Conservation (phyloP, 2,888 invertebrate genomes). For the Blera fallax region DNA sequence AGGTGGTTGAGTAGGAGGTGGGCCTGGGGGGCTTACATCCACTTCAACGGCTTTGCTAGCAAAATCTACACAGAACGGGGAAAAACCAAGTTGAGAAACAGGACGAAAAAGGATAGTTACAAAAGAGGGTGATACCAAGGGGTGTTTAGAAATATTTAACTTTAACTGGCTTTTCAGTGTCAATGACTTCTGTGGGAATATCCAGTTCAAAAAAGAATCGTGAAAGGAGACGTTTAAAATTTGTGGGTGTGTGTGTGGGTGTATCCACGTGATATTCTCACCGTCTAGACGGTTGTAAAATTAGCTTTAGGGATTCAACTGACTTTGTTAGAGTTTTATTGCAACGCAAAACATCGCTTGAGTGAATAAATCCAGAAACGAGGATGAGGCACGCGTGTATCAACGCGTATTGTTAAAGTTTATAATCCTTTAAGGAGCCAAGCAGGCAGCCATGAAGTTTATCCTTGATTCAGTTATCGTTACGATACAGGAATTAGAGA, state of each 20-base stretch:
- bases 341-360: background rate
- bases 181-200: constrained; percentile 33
- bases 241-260: background rate
- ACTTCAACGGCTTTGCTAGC: background rate
- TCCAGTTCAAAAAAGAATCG: constrained; percentile 7
- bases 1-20: background rate
- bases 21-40: background rate
- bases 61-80: background rate
- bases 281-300: constrained; percentile 29
- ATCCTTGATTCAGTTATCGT: too few relatives aligned
- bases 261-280: background rate
- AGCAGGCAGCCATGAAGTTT: too few relatives aligned
- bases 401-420: too few relatives aligned
- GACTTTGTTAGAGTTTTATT: background rate
- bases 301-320: background rate
- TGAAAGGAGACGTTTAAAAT: constrained; percentile 27
- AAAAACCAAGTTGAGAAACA: background rate
- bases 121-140: background rate
- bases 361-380: background rate
- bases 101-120: background rate
- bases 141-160: constrained; percentile 6
- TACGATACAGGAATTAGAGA: too few relatives aligned
- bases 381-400: background rate
- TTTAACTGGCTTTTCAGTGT: constrained; percentile 14
- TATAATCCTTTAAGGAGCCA: too few relatives aligned